Conservation (phyloP, 2,797 vertebrate species). For the Kryptopterus vitreolus region DNA sequence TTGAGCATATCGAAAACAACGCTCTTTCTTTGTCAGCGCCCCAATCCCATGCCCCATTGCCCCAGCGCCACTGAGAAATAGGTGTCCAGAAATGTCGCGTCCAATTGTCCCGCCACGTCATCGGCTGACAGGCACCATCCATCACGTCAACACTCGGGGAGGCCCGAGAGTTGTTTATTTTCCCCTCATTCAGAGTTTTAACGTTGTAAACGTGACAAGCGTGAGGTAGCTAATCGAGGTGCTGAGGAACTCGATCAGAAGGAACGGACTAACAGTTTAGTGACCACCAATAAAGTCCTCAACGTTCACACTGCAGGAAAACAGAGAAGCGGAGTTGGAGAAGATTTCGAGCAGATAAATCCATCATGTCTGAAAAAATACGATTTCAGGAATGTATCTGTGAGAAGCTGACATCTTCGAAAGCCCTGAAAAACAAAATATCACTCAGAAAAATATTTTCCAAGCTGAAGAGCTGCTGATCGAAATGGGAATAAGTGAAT, state of each 20-base stretch:
- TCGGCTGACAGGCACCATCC: conserved; percentile 59
- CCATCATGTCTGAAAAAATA: background rate
- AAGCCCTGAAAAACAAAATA: background rate
- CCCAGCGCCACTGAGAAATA: conserved; percentile 58
- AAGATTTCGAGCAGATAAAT: background rate
- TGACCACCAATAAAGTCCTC: background rate
- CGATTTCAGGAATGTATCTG: background rate
- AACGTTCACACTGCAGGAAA: background rate
- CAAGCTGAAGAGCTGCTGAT: conserved; percentile 13
- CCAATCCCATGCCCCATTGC: conserved; percentile 62
- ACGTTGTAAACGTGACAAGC: background rate
- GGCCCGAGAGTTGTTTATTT: conserved; percentile 46
- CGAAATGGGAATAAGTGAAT: conserved; percentile 31
- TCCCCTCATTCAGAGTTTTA: background rate
- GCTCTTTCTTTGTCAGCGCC: conserved; percentile 47
- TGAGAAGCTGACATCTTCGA: background rate
- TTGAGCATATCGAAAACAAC: conserved; percentile 23
- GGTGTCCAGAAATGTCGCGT: conserved; percentile 55
- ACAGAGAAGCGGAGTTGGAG: background rate
- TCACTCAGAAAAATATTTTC: background rate
- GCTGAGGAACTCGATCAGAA: background rate
- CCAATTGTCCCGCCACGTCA: conserved; percentile 55
- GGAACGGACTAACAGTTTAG: background rate
- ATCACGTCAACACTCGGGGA: conserved; percentile 54
- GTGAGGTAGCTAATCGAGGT: background rate